Conservation (phyloP, 2,797 vertebrate genomes). For the Dendrocincla fuliginosa region DNA sequence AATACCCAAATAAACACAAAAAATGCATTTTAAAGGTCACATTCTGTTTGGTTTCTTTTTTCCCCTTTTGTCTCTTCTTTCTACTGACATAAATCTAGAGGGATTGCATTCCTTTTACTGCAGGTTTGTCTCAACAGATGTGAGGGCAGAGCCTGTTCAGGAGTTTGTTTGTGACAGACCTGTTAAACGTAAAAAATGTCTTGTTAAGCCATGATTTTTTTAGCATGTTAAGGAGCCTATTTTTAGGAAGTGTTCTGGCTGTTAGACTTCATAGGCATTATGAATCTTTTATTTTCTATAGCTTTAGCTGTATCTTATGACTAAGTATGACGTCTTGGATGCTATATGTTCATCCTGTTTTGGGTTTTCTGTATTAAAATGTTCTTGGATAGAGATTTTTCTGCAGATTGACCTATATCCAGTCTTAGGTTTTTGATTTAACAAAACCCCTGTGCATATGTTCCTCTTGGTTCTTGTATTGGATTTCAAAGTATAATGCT, state of each 20-base stretch:
- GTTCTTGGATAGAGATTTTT: background rate
- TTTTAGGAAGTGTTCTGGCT: constrained; percentile 17
- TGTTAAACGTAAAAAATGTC: background rate
- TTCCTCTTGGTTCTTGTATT: background rate
- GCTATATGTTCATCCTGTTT: background rate
- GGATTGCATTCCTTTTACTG: background rate
- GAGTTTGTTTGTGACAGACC: constrained; percentile 6
- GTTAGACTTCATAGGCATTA: constrained; percentile 9
- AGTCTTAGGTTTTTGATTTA: background rate
- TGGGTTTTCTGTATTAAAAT: background rate
- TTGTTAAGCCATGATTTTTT: constrained; percentile 20
- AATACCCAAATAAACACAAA: constrained; percentile 1
- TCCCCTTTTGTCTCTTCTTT: background rate
- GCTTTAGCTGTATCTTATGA: constrained; percentile 21
- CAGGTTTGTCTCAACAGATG: background rate
- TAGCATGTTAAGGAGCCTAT: background rate
- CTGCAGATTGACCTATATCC: background rate
- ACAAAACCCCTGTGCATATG: background rate
- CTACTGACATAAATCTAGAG: background rate
- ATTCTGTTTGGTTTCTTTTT: background rate
- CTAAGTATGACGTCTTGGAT: background rate
- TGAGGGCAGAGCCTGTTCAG: background rate
- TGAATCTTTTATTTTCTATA: constrained; percentile 2
- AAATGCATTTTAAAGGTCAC: background rate
- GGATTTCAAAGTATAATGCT: background rate